Base-by-base conservation (phyloP, 2,888 invertebrate genomes). In the Peribatodes rhomboidaria region DNA sequence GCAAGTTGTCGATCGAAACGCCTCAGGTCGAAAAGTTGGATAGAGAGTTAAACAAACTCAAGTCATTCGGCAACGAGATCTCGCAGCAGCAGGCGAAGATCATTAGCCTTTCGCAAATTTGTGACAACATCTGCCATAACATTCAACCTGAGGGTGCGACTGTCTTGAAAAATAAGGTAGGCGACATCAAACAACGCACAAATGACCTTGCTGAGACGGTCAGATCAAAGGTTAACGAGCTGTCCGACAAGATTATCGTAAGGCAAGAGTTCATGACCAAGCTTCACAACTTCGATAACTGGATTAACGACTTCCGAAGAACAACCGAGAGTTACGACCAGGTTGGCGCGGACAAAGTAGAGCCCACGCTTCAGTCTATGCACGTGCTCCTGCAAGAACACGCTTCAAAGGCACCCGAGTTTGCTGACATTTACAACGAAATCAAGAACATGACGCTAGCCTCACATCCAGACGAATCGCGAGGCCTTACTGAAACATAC, bases 341-440 rank as follows among this genome's bases (percentile, higher is more conserved):
- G 83, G 95, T 98, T 0, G 95, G 95, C 71, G 95, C 97, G 0
- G 97, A 97, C 77, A 96, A 97, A 82, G 96, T 98, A 0, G 97
- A 97, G 76, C 94, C 95, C 0, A 95, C 96, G 37, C 87, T 98
- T 11, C 97, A 97, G 79, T 95, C 96, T 0, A 95, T 97, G 73
- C 97, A 98, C 83, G 95, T 95, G 0, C 90, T 98, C 22, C 91
- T 97, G 59, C 97, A 97, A 85, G 98, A 98, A 79, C 97, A 97
- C 82, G 96, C 96, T 1, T 97, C 98, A 47, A 97, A 97, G 78
- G 96, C 97, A 75, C 95, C 97, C 0, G 94, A 94, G 47, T 97
- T 98, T 72, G 94, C 96, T 68, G 94, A 95, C 1, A 97, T 98
- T 71, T 97, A 97, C 75, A 95, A 96, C 72, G 97, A 98, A 91